phyloP scores from a whole-genome alignment of 2,113 vertebrate species.

The Puffinus mauretanicus region DNA sequence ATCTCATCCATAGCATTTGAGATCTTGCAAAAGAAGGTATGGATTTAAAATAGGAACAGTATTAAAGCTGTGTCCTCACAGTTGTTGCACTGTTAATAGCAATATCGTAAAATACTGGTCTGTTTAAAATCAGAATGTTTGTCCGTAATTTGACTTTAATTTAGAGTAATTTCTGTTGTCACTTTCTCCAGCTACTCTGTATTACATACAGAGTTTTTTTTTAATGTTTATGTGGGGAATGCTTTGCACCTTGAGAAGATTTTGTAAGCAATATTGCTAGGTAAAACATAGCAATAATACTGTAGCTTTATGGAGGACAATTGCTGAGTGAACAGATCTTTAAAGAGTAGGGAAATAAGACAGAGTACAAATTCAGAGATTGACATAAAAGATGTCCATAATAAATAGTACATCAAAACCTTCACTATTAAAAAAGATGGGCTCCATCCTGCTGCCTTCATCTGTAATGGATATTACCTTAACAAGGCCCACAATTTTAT shows the following conservation, averaged over 20 bases:
- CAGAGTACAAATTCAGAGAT: not conserved
- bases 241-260: not conserved
- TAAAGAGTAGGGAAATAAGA: not conserved
- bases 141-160: slow-evolving; percentile 45
- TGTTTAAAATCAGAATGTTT: slow-evolving; percentile 38
- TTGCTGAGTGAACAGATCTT: not conserved
- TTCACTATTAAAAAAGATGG: not conserved
- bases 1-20: slow-evolving; percentile 20
- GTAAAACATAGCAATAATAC: not conserved
- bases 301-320: not conserved
- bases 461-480: not conserved
- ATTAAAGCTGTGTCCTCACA: slow-evolving; percentile 3
- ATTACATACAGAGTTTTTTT: not conserved
- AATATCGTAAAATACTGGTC: slow-evolving; percentile 22
- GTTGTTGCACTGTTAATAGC: slow-evolving; percentile 47
- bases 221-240: not conserved
- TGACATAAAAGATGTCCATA: not conserved
- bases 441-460: not conserved
- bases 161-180: slow-evolving; percentile 24
- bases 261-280: not conserved
- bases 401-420: not conserved
- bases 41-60: slow-evolving; percentile 47
- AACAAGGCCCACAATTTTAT: not conserved
- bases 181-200: not conserved
- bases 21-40: slow-evolving; percentile 40